phyloP scores from a whole-genome alignment of 2,113 vertebrate species.

The Sarotherodon lohbergeri region DNA sequence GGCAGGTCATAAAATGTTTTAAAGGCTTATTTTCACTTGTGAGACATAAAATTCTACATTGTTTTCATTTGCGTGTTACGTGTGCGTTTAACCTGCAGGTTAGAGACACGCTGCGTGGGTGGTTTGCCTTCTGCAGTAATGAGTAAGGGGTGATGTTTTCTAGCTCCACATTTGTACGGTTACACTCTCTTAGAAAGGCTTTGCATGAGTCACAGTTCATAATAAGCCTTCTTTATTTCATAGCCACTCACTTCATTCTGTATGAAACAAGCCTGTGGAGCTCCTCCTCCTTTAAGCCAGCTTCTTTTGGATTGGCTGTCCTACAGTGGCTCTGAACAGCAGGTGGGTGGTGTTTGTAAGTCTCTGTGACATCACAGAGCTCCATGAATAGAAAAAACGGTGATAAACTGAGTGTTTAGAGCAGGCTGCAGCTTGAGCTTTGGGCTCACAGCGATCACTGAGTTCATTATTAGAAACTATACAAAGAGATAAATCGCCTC shows the following conservation, averaged over 20 bases:
- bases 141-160: not conserved
- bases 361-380: not conserved
- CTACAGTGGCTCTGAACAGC: not conserved
- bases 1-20: not conserved
- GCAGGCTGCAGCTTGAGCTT: not conserved
- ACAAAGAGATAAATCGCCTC: not conserved
- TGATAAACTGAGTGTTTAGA: not conserved
- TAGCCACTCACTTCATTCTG: not conserved
- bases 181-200: not conserved
- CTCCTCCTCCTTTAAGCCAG: not conserved
- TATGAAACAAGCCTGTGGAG: not conserved
- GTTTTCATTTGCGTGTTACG: not conserved
- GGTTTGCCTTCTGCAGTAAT: not conserved
- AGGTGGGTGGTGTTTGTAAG: not conserved
- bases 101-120: not conserved
- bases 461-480: not conserved
- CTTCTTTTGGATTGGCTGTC: not conserved
- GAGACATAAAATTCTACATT: not conserved
- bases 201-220: not conserved
- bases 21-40: not conserved
- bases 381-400: not conserved
- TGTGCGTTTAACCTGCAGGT: not conserved
- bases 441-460: not conserved
- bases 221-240: not conserved
- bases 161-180: not conserved